Conservation (phyloP, 2,113 vertebrate genomes). For the Chaetura pelagica region DNA sequence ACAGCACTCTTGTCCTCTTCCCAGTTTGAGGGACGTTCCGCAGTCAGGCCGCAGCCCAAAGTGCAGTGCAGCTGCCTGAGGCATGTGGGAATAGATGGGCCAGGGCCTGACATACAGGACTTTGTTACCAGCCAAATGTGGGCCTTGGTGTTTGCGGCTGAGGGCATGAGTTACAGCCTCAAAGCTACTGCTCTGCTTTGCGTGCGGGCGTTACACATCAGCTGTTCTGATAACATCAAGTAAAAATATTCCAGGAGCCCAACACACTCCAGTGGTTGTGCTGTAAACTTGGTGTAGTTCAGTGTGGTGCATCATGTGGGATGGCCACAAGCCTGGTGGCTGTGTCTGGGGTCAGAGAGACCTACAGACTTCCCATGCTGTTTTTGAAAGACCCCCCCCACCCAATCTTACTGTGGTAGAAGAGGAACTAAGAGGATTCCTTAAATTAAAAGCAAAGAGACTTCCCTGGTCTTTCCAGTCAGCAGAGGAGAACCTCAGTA, state of each 20-base stretch:
- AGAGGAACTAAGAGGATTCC: background rate
- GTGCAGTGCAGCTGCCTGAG: background rate
- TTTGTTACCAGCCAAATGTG: background rate
- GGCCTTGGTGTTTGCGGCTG: background rate
- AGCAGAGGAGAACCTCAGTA: background rate
- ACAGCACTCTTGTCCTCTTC: background rate
- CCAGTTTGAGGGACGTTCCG: background rate
- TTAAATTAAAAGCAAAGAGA: background rate
- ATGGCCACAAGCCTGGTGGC: fast-evolving
- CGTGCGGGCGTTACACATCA: background rate
- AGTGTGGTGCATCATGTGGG: fast-evolving
- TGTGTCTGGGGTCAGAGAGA: background rate
- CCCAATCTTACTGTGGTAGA: background rate
- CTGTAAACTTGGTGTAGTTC: background rate
- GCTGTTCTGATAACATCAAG: background rate
- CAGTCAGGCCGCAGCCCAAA: background rate
- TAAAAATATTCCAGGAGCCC: background rate
- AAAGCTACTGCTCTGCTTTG: background rate
- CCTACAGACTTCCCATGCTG: background rate
- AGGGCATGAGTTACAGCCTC: background rate
- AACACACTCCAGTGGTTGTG: background rate
- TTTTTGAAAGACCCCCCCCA: background rate
- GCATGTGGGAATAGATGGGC: fast-evolving
- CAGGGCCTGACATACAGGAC: fast-evolving
- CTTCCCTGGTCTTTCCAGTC: background rate